Base-by-base conservation (phyloP, 37 sponge, comb jelly and placozoan genomes). In the Diacarnus erythraeanus region DNA sequence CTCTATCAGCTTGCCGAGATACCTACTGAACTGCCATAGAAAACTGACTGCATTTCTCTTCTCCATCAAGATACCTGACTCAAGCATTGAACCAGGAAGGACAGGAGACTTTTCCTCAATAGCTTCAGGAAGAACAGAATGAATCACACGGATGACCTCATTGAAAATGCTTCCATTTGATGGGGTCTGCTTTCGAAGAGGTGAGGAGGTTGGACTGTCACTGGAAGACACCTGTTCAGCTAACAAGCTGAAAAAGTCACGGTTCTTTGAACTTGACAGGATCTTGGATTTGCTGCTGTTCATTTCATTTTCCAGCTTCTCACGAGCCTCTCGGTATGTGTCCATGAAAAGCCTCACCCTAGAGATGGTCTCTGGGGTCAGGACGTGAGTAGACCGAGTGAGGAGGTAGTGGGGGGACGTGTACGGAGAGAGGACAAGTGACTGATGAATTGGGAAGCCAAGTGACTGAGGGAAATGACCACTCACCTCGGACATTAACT, bases 331-430 rank as follows among this genome's bases (percentile, higher is more conserved):
- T 37, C 73, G 23, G 77, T 82, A 77, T 8, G 57, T 38, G 29
- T 71, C 78, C 6, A 30, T 22, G 57, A 82, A 81, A 18, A 25
- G 9, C 29, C 42, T 80, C 71, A 33, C 76, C 20, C 41, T 22
- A 35, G 15, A 34, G 12, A 87, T 57, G 57, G 61, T 10, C 22
- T 22, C 27, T 2, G 34, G n/a, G 23, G 20, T 38, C 3, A 81
- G 41, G 5, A 30, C 71, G 57, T 70, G 77, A 0, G 56, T 26
- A 21, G 64, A 71, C 26, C 31, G 43, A 2, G 88, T 76, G 77
- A 81, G 88, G 31, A 82, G 78, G 38, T 51, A 72, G 82, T 87
- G 88, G 21, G 88, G 88, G 36, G 88, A 87, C 23, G 27, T 35
- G 38, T 54, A 41, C 75, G 76, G 73, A 23, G 75, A 70, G 23